Conservation (phyloP, 2,888 invertebrate genomes). For the Coecobrya sp. region DNA sequence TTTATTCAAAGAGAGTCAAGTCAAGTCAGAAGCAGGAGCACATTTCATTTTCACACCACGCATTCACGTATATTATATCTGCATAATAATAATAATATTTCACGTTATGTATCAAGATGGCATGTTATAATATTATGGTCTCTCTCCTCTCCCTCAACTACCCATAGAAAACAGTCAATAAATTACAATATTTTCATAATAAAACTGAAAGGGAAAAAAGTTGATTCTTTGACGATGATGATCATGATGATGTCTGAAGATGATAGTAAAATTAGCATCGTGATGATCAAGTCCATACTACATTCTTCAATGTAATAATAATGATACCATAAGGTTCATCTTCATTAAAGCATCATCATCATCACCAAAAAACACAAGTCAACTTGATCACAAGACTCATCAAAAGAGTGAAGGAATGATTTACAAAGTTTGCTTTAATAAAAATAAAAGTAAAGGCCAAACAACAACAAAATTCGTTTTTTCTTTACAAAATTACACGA, state of each 20-base stretch:
- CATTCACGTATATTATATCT: not conserved
- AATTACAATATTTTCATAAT: conserved; percentile 41
- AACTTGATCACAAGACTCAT: conserved; percentile 6
- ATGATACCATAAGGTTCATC: conserved; percentile 59
- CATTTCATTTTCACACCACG: conserved; percentile 74
- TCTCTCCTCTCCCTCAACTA: not conserved
- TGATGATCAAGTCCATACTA: not conserved
- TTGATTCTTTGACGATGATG: not conserved
- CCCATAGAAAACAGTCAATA: conserved; percentile 5
- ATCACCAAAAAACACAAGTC: not conserved
- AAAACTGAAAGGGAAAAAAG: conserved; percentile 16
- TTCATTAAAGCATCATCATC: conserved; percentile 41
- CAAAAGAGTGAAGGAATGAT: not conserved
- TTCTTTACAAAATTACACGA: not conserved
- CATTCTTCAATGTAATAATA: not conserved
- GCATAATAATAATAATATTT: conserved; percentile 14
- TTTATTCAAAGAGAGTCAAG: not conserved
- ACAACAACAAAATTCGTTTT: not conserved
- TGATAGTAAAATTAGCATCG: conserved; percentile 49
- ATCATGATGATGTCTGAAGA: conserved; percentile 33
- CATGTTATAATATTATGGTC: not conserved
- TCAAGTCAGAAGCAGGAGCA: conserved; percentile 35
- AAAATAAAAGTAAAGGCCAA: conserved; percentile 11
- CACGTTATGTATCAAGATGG: conserved; percentile 8
- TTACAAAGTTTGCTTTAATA: too few species aligned